phyloP scores from a whole-genome alignment of 35 echinoderm and acorn worm species.

The Stichopus chloronotus region DNA sequence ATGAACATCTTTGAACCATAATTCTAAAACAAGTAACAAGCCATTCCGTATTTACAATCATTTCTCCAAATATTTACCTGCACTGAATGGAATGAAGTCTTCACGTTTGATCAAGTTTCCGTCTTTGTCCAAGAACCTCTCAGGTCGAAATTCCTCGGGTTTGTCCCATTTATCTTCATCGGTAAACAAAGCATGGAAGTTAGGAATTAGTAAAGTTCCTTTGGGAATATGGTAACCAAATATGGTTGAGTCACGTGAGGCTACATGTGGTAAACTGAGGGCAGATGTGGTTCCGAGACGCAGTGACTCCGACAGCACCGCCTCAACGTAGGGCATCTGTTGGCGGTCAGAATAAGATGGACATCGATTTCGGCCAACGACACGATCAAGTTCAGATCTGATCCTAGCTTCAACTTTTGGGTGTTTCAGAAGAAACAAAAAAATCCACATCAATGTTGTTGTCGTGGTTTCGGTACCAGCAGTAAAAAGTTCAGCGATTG shows the following conservation, averaged over 20 bases:
- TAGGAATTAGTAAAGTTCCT: conserved; percentile 69
- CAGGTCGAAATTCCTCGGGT: conserved; percentile 72
- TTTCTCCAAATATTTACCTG: conserved; percentile 29
- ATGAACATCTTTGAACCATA: too few species aligned
- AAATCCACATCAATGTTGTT: conserved; percentile 71
- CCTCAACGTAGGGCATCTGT: conserved; percentile 66
- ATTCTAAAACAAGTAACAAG: too few species aligned
- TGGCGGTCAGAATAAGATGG: conserved; percentile 62
- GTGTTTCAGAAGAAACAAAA: conserved; percentile 64
- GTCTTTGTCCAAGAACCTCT: conserved; percentile 59
- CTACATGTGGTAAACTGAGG: conserved; percentile 67
- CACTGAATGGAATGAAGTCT: conserved; percentile 31
- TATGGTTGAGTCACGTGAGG: conserved; percentile 46
- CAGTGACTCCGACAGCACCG: conserved; percentile 59
- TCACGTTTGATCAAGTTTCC: conserved; percentile 43
- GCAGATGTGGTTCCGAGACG: conserved; percentile 52
- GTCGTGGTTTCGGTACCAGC: conserved; percentile 84
- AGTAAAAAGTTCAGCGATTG: conserved; percentile 68
- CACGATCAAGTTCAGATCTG: conserved; percentile 67
- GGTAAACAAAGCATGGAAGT: conserved; percentile 39
- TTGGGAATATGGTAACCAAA: conserved; percentile 66
- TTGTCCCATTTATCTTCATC: conserved; percentile 68
- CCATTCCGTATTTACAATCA: too few species aligned
- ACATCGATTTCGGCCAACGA: conserved; percentile 59
- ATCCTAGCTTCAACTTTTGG: conserved; percentile 65